These are phyloP conservation scores for Podarcis raffonei DNA, from an alignment of 2,113 vertebrate species.

Conservation along the genomic window DNA sequence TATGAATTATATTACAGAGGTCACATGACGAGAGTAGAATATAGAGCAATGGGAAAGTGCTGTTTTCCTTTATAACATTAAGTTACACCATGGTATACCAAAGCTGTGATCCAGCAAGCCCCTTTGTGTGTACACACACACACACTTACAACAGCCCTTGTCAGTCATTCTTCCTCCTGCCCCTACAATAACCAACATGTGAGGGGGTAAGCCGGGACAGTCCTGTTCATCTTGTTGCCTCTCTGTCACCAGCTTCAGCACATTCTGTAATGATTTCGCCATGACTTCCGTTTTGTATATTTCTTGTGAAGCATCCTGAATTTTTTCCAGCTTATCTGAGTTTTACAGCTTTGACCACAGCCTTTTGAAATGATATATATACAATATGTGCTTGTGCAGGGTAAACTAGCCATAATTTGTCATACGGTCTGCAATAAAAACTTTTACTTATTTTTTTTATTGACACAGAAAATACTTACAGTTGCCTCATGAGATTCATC, in stretches of 20 bases:
- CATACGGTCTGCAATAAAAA: slow-evolving; percentile 64
- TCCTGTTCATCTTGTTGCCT: too few relatives aligned
- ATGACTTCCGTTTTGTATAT: neutral
- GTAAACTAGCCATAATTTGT: slow-evolving; percentile 45
- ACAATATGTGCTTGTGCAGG: neutral
- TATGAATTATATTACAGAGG: neutral
- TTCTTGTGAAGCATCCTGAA: neutral
- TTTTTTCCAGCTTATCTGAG: neutral
- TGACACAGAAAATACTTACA: slow-evolving; percentile 57
- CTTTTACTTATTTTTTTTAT: slow-evolving; percentile 65
- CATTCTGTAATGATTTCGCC: neutral
- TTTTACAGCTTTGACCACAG: slow-evolving; percentile 16
- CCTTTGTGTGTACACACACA: neutral
- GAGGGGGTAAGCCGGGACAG: too few relatives aligned
- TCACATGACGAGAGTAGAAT: neutral
- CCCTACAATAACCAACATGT: too few relatives aligned
- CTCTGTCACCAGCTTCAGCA: neutral
- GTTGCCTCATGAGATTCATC: slow-evolving; percentile 67
- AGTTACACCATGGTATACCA: neutral
- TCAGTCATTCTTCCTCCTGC: too few relatives aligned
- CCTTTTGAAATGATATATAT: slow-evolving; percentile 23
- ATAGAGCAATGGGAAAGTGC: neutral
- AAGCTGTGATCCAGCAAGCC: neutral
- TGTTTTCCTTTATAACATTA: neutral
- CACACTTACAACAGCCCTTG: too few relatives aligned